Evolutionary conservation across 2,888 invertebrate genomes (phyloP).

Genomic region (Tanytarsus gracilentus): DNA sequence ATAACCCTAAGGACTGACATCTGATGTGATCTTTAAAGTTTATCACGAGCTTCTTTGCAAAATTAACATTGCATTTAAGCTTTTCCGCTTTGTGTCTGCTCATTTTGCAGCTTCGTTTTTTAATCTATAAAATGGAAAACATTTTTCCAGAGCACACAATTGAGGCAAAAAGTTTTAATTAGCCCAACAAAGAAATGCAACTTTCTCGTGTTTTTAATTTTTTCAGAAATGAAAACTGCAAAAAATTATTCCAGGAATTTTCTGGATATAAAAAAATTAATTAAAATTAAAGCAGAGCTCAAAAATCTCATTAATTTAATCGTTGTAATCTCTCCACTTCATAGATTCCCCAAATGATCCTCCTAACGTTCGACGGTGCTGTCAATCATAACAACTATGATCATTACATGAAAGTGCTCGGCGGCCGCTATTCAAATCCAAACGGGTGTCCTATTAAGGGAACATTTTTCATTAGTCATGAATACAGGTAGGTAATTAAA

Average conservation of each 20-base stretch:
- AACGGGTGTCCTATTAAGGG: conserved; percentile 82
- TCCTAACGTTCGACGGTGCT: conserved; percentile 88
- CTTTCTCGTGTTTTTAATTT: too few species aligned
- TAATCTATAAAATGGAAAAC: not conserved
- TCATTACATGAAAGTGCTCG: conserved; percentile 77
- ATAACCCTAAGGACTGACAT: too few species aligned
- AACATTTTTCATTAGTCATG: conserved; percentile 89
- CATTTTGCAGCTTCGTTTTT: too few species aligned
- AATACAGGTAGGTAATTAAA: conserved; percentile 57
- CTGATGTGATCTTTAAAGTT: too few species aligned
- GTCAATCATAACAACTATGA: conserved; percentile 86
- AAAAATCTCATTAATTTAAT: not conserved
- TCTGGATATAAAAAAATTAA: not conserved
- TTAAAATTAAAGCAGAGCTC: not conserved
- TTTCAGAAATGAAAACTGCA: too few species aligned
- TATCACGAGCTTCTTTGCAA: too few species aligned
- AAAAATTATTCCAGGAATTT: too few species aligned
- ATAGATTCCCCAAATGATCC: conserved; percentile 86
- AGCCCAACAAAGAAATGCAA: not conserved
- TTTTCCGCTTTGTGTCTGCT: too few species aligned
- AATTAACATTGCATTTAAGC: too few species aligned
- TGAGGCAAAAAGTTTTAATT: not conserved
- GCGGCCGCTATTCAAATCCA: conserved; percentile 69
- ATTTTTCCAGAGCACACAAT: not conserved
- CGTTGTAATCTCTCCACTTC: conserved; percentile 31